A percentile compares a stretch with the other conserved stretches of the same genome.
phyloP scores from a whole-genome alignment of 2,113 vertebrate species.

The Elephas maximus region DNA sequence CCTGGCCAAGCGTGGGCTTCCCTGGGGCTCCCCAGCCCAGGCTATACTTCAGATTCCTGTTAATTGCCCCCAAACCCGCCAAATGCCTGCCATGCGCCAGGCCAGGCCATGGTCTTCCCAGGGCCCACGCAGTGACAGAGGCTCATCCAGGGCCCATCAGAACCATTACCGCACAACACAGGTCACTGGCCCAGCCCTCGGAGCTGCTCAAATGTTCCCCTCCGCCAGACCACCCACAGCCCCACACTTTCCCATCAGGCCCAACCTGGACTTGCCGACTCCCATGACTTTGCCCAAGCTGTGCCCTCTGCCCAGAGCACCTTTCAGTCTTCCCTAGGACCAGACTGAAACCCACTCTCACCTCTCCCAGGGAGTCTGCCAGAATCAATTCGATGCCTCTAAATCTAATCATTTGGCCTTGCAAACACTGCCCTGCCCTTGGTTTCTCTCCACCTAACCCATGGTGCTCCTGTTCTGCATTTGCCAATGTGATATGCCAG shows the following conservation, averaged over 20 bases:
- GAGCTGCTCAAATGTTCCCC: neutral
- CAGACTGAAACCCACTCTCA: neutral
- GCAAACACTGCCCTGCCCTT: neutral
- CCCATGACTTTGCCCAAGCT: neutral
- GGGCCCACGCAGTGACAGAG: neutral
- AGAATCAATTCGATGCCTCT: neutral
- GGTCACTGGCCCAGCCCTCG: neutral
- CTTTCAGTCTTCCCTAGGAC: neutral
- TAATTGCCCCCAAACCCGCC: neutral
- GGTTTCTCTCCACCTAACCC: neutral
- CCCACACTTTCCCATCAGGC: neutral
- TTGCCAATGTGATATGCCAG: neutral
- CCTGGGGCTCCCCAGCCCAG: conserved; percentile 12
- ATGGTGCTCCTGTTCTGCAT: neutral
- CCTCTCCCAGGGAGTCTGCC: neutral
- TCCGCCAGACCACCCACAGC: neutral
- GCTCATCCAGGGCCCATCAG: neutral
- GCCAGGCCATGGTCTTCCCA: neutral
- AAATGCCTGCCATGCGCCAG: neutral
- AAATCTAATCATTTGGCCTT: neutral
- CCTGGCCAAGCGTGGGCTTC: conserved; percentile 33
- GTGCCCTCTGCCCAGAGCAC: neutral
- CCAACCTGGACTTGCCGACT: neutral
- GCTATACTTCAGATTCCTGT: neutral
- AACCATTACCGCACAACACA: neutral